A percentile compares a stretch with the other conserved stretches of the same genome.
Evolutionary conservation across 2,797 vertebrate species (phyloP).

Genomic region (Enteromius mattozi): DNA sequence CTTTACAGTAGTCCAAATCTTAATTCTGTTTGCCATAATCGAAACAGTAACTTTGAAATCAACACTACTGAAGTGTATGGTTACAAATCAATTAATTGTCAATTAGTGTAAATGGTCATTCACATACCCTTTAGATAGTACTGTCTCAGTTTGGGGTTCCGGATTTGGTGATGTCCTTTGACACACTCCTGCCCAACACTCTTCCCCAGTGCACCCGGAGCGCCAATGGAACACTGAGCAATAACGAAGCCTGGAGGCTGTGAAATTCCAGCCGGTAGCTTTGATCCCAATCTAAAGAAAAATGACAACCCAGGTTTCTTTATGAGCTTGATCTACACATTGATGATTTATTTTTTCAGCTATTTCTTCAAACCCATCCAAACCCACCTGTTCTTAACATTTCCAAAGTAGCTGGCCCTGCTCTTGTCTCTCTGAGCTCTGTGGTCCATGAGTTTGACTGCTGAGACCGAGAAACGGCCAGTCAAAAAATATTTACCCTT

Average conservation of each 20-base stretch:
- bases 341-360: not conserved
- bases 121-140: conserved; percentile 82
- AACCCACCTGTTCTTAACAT: conserved; percentile 78
- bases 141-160: conserved; percentile 81
- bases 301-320: not conserved
- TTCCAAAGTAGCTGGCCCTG: conserved; percentile 79
- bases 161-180: conserved; percentile 74
- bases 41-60: not conserved
- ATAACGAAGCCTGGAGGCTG: conserved; percentile 74
- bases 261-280: conserved; percentile 73
- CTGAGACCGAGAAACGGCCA: conserved; percentile 33
- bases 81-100: not conserved
- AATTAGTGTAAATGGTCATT: not conserved
- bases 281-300: conserved; percentile 74
- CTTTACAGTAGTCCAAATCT: not conserved
- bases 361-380: not conserved
- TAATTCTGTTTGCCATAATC: not conserved
- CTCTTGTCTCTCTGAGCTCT: conserved; percentile 71
- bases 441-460: conserved; percentile 67
- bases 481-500: conserved; percentile 20
- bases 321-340: not conserved
- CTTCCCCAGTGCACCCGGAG: conserved; percentile 36
- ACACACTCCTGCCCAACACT: conserved; percentile 42
- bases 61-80: not conserved
- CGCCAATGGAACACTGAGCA: conserved; percentile 51